Conservation (phyloP, 2,888 invertebrate genomes). For the Drosophila mimica region DNA sequence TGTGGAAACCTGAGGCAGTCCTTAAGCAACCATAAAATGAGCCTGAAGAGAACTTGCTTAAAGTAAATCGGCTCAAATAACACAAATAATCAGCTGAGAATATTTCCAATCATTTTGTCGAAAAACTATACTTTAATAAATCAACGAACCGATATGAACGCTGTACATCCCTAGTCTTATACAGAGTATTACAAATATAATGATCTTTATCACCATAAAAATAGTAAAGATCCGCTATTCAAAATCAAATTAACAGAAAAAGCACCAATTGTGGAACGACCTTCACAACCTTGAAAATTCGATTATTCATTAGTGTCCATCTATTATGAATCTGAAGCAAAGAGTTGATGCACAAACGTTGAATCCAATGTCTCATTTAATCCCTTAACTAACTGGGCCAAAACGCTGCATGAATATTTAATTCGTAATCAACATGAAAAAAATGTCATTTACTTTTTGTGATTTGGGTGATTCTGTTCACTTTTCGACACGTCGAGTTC, state of each 20-base stretch:
- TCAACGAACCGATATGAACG: not conserved
- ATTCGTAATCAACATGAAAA: not conserved
- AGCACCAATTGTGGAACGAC: not conserved
- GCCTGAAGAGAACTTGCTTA: not conserved
- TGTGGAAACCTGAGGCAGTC: slow-evolving; percentile 14
- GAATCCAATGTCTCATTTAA: not conserved
- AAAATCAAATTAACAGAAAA: not conserved
- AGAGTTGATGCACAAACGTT: not conserved
- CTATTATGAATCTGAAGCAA: not conserved
- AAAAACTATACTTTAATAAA: not conserved
- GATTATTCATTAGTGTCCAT: not conserved
- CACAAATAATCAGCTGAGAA: not conserved
- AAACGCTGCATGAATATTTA: slow-evolving; percentile 1
- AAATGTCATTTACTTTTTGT: slow-evolving; percentile 45
- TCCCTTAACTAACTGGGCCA: not conserved
- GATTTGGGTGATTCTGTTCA: slow-evolving; percentile 63
- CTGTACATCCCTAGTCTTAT: not conserved
- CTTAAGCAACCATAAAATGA: slow-evolving; percentile 27
- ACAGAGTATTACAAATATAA: not conserved
- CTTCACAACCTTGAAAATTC: not conserved
- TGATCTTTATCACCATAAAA: not conserved
- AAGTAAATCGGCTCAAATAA: not conserved
- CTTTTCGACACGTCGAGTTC: slow-evolving; percentile 55
- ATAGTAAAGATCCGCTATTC: not conserved
- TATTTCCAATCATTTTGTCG: not conserved